Evolutionary conservation across 2,797 vertebrate species (phyloP), one percentile per base, ranked within the genome.

Genomic region (Arremon brunneinucha): DNA sequence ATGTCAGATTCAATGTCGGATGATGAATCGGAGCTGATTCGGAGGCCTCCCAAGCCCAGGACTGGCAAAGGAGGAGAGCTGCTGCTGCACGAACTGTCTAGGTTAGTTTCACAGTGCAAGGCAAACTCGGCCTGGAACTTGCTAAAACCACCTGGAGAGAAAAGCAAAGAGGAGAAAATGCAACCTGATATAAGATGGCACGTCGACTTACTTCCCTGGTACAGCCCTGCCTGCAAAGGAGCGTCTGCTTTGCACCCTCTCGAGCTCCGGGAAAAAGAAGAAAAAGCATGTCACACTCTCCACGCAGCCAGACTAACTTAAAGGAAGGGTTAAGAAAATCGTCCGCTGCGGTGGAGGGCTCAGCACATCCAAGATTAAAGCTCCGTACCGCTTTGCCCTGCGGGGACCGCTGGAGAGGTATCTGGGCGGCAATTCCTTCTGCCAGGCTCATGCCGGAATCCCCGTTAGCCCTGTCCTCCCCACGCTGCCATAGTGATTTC

Each of bases 111-210:
- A 56, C 99, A 99, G 97, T 99, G 98, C 30, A 99, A 97, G 49
- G 99, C 98, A 83, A 98, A 99, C 96, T 99, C 98, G 41, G 99
- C 98, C 97, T 99, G 99, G 96, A 99, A 99, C 97, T 99, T 99
- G 92, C 98, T 98, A 98, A 99, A 99, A 79, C 99, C 99, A 97
- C 99, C 99, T 99, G 97, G 82, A 78, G 87, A 78, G 72, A 75
- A 90, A 84, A 96, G 83, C 63, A 85, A 80, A 84, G 70, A 64
- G 30, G 12, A 23, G 21, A 24, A 22, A 32, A 76, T 37, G 68
- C 71, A 90, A 64, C 35, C 74, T 35, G 60, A 64, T 72, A 46
- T 21, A 56, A 85, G 82, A 91, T 35, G 53, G 34, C 69, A 93
- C 60, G 27, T 5, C 49, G 43, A 44, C 6, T 80, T 46, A 34